phyloP scores from a whole-genome alignment of 2,888 invertebrate species.

The Micropterix aruncella region DNA sequence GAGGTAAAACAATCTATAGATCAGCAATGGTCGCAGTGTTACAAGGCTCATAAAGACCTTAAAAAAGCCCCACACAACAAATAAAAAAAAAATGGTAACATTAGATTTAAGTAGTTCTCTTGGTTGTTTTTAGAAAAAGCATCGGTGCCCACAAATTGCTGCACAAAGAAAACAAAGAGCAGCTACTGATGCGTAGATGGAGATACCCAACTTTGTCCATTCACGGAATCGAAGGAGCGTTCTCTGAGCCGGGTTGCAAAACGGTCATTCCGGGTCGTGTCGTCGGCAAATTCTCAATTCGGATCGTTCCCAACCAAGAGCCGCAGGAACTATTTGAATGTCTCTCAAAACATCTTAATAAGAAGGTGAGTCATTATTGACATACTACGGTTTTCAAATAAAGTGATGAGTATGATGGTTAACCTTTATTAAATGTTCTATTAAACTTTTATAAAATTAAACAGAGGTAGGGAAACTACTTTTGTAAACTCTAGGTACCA shows the following conservation, averaged over 20 bases:
- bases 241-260: constrained; percentile 84
- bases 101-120: not conserved
- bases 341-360: constrained; percentile 63
- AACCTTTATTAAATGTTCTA: too few relatives aligned
- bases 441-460: too few relatives aligned
- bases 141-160: constrained; percentile 56
- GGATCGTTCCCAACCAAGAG: constrained; percentile 90
- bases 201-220: constrained; percentile 85
- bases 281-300: constrained; percentile 91
- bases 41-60: too few relatives aligned
- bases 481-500: too few relatives aligned
- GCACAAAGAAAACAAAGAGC: constrained; percentile 65
- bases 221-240: constrained; percentile 94
- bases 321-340: constrained; percentile 70
- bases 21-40: too few relatives aligned
- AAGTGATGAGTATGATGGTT: too few relatives aligned
- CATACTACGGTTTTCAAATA: too few relatives aligned
- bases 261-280: constrained; percentile 92
- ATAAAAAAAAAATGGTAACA: not conserved
- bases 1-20: too few relatives aligned
- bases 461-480: too few relatives aligned
- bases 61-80: too few relatives aligned
- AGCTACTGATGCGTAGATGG: constrained; percentile 91
- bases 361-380: too few relatives aligned
- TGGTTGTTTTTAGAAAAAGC: constrained; percentile 35